Evolutionary conservation across 1,140 invertebrate species (phyloP), one percentile per base, ranked within the genome.

Genomic region (Drosophila asahinai): DNA sequence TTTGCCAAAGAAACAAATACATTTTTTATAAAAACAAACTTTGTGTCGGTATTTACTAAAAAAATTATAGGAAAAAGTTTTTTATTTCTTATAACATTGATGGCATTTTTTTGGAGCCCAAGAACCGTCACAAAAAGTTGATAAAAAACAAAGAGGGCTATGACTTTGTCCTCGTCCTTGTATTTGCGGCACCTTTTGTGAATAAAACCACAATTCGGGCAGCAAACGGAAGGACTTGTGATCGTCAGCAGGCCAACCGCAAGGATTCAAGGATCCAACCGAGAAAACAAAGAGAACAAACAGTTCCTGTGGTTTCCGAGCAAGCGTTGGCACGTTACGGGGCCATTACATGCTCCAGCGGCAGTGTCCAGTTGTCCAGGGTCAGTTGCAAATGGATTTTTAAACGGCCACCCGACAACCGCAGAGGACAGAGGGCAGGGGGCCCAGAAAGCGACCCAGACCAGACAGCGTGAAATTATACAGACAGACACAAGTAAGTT

Each of bases 301-400:
- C 33, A 1, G 33, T 36, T 12, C 62, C 68, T 86, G 83, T 45
- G 83, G 83, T 81, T 75, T 83, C 36, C 19, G 52, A 52, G 61
- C 67, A 61, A 59, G 49, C 36, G 17, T 11, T 22, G 36, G 36
- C 36, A 57, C 54, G 70, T 70, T 58, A 59, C 59, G 51, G 30
- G 25, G 57, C 42, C 27, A 77, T 78, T 78, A 78, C 74, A 78
- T 78, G 76, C 66, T 63, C 75, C 58, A 65, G 51, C 42, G 73
- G 17, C 38, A 25, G 47, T 67, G 65, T 66, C 70, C 70, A 86
- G 72, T 87, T 89, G 77, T 80, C 58, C 54, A 52, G 42, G 80
- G 60, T 61, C 65, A 70, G 52, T 77, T 79, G 74, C 80, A 87
- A 87, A 87, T 87, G 80, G 81, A 81, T 81, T 89, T 89, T 89